phyloP scores from a whole-genome alignment of 1,140 invertebrate genomes.

The Homalodisca vitripennis region DNA sequence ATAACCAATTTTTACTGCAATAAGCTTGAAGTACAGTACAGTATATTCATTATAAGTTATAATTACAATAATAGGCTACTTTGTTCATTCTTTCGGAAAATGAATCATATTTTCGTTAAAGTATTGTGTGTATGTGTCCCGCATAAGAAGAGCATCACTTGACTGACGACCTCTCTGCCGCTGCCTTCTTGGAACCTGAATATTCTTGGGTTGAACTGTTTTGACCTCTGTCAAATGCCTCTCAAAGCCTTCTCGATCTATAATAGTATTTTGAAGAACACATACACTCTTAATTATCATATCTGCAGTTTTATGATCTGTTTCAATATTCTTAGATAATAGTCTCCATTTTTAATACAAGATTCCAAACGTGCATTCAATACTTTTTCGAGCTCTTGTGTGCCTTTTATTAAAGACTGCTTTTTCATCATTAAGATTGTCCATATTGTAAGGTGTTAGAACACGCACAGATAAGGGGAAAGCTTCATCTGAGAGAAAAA shows the following conservation, averaged over 20 bases:
- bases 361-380: conserved; percentile 20
- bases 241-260: conserved; percentile 28
- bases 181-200: conserved; percentile 10
- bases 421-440: conserved; percentile 17
- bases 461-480: conserved; percentile 9
- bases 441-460: conserved; percentile 12
- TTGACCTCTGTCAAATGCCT: conserved; percentile 24
- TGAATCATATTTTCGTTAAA: conserved; percentile 1
- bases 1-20: not conserved
- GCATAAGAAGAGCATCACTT: conserved; percentile 13
- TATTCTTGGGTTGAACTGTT: conserved; percentile 9
- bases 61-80: conserved; percentile 13
- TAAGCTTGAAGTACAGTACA: not conserved
- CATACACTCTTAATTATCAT: too few relatives aligned
- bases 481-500: conserved; percentile 19
- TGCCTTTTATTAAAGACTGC: conserved; percentile 10
- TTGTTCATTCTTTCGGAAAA: conserved; percentile 7
- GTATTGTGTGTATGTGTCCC: conserved; percentile 8
- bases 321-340: conserved; percentile 23
- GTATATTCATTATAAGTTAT: not conserved
- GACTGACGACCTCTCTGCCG: conserved; percentile 5
- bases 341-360: conserved; percentile 26
- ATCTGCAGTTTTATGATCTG: too few relatives aligned
- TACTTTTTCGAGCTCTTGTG: conserved; percentile 8
- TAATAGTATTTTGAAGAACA: too few relatives aligned